Percentiles rank a stretch among this genome's conserved stretches.
Evolutionary conservation across 1,140 invertebrate species (phyloP).

Genomic region (Drosophila mauritiana): DNA sequence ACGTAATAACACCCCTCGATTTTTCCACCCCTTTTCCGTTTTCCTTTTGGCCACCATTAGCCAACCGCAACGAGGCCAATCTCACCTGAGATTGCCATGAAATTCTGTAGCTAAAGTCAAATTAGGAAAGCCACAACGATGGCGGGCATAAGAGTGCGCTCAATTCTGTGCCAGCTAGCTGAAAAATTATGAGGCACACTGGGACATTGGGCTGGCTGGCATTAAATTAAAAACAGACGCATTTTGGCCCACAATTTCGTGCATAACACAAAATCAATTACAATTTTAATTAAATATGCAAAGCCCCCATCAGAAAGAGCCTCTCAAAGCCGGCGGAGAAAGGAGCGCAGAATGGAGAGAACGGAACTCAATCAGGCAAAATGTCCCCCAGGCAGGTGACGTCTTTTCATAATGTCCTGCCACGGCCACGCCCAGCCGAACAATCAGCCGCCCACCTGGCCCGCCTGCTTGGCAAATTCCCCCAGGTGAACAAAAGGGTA

Average conservation of each 20-base stretch:
- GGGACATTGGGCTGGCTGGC: constrained; percentile 42
- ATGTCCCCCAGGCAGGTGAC: constrained; percentile 51
- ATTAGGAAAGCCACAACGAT: constrained; percentile 39
- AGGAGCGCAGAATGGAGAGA: constrained; percentile 33
- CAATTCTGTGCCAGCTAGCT: constrained; percentile 72
- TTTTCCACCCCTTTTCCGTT: constrained; percentile 25
- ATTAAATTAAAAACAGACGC: constrained; percentile 80
- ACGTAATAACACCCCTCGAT: constrained; percentile 49
- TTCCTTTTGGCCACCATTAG: constrained; percentile 37
- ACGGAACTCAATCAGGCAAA: constrained; percentile 72
- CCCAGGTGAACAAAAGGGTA: constrained; percentile 34
- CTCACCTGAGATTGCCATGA: constrained; percentile 74
- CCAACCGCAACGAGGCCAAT: constrained; percentile 60
- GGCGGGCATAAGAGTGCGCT: constrained; percentile 11
- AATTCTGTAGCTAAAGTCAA: constrained; percentile 63
- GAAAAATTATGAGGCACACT: constrained; percentile 79
- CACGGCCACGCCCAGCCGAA: constrained; percentile 27
- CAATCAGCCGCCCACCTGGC: constrained; percentile 24
- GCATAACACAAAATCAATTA: constrained; percentile 82
- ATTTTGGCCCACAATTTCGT: constrained; percentile 70
- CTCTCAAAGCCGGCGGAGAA: constrained; percentile 12
- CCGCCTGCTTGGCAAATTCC: constrained; percentile 8
- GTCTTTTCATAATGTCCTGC: constrained; percentile 47
- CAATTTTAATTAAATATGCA: constrained; percentile 82
- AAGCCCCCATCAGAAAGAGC: constrained; percentile 46